phyloP scores from a whole-genome alignment of 2,888 invertebrate species.

The Dione vanillae region DNA sequence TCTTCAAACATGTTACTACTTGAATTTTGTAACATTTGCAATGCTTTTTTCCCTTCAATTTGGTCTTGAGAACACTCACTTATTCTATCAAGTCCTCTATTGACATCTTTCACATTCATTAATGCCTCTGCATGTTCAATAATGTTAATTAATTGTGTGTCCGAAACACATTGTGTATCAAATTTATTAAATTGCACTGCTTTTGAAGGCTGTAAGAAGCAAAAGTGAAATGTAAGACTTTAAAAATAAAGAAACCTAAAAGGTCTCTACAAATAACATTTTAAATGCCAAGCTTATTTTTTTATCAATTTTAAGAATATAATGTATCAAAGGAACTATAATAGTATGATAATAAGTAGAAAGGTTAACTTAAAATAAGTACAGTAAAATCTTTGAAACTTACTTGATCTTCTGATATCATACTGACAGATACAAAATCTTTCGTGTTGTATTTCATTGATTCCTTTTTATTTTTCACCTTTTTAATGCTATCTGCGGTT shows the following conservation, averaged over 20 bases:
- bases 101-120: constrained; percentile 50
- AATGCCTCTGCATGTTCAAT: constrained; percentile 66
- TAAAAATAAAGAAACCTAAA: too few species aligned
- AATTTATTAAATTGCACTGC: constrained; percentile 54
- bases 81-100: too few species aligned
- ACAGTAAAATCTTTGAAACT: constrained; percentile 19
- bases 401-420: constrained; percentile 51
- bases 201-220: constrained; percentile 46
- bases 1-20: background rate
- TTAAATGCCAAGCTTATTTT: too few species aligned
- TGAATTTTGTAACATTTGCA: background rate
- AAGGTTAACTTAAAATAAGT: background rate
- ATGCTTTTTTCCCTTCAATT: background rate
- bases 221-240: too few species aligned
- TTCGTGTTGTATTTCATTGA: constrained; percentile 51
- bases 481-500: constrained; percentile 57
- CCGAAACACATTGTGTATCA: constrained; percentile 70
- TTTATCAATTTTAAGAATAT: too few species aligned
- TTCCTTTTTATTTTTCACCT: constrained; percentile 33
- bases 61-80: too few species aligned
- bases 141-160: constrained; percentile 70
- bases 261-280: too few species aligned
- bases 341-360: too few species aligned
- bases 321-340: too few species aligned
- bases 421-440: constrained; percentile 57